phyloP scores from a whole-genome alignment of 1,140 invertebrate genomes.

The Megalonaias nervosa region DNA sequence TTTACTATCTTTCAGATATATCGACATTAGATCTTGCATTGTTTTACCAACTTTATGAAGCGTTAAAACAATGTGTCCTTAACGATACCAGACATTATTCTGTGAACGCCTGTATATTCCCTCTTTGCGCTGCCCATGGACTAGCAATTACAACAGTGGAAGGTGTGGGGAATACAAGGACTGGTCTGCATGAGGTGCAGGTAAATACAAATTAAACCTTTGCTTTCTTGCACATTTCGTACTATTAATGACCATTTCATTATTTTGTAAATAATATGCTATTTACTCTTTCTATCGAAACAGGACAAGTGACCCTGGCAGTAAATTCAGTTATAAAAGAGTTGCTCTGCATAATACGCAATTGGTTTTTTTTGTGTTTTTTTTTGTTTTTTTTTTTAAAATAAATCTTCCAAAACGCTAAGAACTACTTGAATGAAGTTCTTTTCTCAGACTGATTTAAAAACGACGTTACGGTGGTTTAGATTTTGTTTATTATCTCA shows the following conservation, averaged over 20 bases:
- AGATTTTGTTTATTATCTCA: neutral
- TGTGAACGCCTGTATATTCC: constrained; percentile 82
- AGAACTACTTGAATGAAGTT: no score
- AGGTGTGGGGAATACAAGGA: constrained; percentile 79
- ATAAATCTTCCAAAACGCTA: no score
- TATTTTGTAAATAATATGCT: neutral
- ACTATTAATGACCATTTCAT: neutral
- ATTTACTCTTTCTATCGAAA: neutral
- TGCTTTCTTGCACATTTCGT: neutral
- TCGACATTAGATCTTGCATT: no score
- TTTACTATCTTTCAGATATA: no score
- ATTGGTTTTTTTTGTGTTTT: no score
- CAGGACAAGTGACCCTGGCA: neutral
- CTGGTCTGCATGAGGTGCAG: constrained; percentile 49
- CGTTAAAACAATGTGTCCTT: constrained; percentile 1
- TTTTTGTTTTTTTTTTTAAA: no score
- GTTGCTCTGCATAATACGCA: no score
- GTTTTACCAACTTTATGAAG: no score
- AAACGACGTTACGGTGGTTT: no score
- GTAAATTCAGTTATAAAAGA: no score
- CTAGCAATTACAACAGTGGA: constrained; percentile 86
- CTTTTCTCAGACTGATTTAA: no score
- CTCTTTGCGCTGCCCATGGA: constrained; percentile 79
- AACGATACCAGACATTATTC: constrained; percentile 81
- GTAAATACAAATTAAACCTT: constrained; percentile 10